Percentiles rank a stretch among this genome's conserved stretches.
phyloP scores from a whole-genome alignment of 2,797 vertebrate species.

The Micropoecilia bifurca region DNA sequence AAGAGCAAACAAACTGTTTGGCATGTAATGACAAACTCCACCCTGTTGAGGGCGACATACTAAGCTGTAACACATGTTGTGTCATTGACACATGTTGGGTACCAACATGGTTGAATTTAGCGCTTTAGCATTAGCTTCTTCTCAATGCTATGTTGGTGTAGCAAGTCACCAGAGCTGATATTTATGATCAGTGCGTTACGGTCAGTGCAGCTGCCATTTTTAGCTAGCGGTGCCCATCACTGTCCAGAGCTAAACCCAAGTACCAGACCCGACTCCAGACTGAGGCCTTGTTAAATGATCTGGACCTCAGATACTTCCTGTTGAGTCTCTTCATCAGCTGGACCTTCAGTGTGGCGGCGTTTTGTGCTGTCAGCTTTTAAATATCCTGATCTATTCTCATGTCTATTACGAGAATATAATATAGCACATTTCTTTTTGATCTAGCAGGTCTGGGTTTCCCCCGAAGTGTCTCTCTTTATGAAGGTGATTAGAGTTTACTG shows the following conservation, averaged over 20 bases:
- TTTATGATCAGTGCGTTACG: not conserved
- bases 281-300: not conserved
- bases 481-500: not conserved
- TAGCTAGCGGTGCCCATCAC: not conserved
- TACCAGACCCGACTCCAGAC: not conserved
- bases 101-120: not conserved
- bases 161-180: not conserved
- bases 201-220: not conserved
- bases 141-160: not conserved
- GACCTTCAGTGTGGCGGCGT: not conserved
- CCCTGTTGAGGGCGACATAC: too few species aligned
- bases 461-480: too few species aligned
- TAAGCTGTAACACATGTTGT: too few species aligned
- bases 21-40: too few species aligned
- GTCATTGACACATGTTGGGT: not conserved
- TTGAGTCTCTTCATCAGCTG: not conserved
- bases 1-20: too few species aligned
- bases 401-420: not conserved
- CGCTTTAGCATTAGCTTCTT: not conserved
- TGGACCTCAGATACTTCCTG: not conserved
- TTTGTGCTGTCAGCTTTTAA: not conserved
- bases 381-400: not conserved
- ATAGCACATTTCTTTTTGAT: not conserved
- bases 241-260: not conserved
- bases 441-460: not conserved